phyloP scores from a whole-genome alignment of 2,797 vertebrate genomes.

The Pteropus rufus region DNA sequence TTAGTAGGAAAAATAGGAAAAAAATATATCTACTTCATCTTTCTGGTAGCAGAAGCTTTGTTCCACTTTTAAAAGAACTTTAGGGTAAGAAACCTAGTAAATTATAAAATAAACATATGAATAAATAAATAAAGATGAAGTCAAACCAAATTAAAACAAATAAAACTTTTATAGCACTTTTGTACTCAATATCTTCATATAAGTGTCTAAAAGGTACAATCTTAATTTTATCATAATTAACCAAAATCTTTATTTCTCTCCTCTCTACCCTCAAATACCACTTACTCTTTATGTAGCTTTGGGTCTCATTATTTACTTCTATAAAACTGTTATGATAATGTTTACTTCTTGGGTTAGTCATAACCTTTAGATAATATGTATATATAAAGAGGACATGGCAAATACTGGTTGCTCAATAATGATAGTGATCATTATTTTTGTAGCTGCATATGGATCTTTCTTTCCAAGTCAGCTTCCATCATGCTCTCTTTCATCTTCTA shows the following conservation, averaged over 20 bases:
- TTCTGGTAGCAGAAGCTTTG: neutral
- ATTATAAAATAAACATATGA: neutral
- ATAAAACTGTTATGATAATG: neutral
- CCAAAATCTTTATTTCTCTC: neutral
- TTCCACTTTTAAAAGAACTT: neutral
- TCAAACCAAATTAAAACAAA: neutral
- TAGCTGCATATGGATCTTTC: neutral
- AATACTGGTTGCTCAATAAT: neutral
- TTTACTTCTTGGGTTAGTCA: neutral
- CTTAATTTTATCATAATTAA: neutral
- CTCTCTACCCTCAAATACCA: neutral
- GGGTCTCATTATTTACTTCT: neutral
- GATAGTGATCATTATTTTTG: neutral
- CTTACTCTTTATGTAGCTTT: neutral
- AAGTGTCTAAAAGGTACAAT: neutral
- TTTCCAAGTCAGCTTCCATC: neutral
- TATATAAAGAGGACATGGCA: neutral
- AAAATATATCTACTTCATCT: neutral
- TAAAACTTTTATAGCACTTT: neutral
- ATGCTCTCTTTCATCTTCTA: neutral
- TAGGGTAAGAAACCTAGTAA: neutral
- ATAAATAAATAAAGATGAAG: neutral
- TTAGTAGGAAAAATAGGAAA: neutral
- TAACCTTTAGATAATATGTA: neutral
- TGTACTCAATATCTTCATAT: neutral